Evolutionary conservation across 1,140 invertebrate species (phyloP).

Genomic region (Calosoma granatense): DNA sequence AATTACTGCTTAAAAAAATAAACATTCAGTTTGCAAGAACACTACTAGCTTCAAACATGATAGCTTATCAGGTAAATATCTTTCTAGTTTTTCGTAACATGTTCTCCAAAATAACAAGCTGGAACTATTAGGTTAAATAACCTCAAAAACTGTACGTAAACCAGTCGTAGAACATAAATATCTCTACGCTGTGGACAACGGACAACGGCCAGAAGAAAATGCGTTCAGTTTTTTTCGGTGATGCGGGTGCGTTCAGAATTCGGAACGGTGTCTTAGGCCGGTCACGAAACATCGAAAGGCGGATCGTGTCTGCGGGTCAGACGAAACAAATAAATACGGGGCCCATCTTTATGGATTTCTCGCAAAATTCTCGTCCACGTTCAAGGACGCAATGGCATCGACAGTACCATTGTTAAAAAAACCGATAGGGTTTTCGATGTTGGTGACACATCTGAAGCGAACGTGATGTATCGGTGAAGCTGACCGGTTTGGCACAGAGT

Average conservation of each 20-base stretch:
- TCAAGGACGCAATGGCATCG: constrained; percentile 18
- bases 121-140: background rate
- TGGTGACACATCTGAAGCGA: background rate
- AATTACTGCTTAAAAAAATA: background rate
- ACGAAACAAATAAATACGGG: constrained; percentile 27
- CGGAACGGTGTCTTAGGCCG: background rate
- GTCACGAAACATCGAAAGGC: no score
- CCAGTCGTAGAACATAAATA: constrained; percentile 24
- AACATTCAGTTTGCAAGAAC: background rate
- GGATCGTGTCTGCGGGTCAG: constrained; percentile 18
- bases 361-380: constrained; percentile 21
- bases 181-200: constrained; percentile 21
- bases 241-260: background rate
- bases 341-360: constrained; percentile 28
- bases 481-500: no score
- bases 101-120: background rate
- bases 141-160: constrained; percentile 16
- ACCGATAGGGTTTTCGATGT: background rate
- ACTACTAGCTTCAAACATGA: background rate
- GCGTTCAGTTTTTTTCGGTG: constrained; percentile 13
- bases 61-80: background rate
- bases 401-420: background rate
- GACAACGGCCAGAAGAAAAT: constrained; percentile 17
- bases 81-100: background rate
- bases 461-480: background rate